Evolutionary conservation across 2,888 invertebrate genomes (phyloP), one percentile per base, ranked within the genome.

Genomic region (Rhagonycha fulva): DNA sequence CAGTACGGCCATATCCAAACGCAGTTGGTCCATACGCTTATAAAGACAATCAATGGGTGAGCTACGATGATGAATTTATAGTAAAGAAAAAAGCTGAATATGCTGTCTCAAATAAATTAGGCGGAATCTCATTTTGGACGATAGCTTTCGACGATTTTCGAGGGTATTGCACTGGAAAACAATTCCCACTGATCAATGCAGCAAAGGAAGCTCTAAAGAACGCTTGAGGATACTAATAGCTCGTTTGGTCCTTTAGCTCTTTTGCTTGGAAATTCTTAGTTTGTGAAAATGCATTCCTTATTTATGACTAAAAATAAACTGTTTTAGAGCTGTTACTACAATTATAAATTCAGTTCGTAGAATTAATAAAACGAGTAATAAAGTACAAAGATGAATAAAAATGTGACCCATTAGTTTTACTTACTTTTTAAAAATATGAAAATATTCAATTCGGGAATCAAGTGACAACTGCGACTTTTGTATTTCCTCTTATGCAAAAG

Each of bases 111-210:
- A 19, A 95, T 90, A 93, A 92, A 0, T 89, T 97, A 3, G 96
- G 94, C 14, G 96, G 96, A 32, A 94, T 93, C 62, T 96, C 96
- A 96, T 93, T 96, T 23, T 96, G 96, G 96, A 94, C 96, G 0
- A 88, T 96, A n/a, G 96, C 96, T 86, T 88, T 96, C 74, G 96
- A 96, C 83, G 96, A 96, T 86, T 96, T 96, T 84, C 92, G 91
- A 78, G 94, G 95, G 80, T 88, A 91, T 75, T 96, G 96, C 82
- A 92, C 91, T 10, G 96, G 96, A 84, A 96, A 96, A 80, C 91
- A 92, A 23, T 95, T 93, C 84, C 96, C 96, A 0, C 88, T 96
- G 30, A 87, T 96, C 2, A 91, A 91, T 76, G 95, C 94, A 0
- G 94, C 96, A 83, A 96, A 96, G 19, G 19, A 19, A 19, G 19